phyloP scores from a whole-genome alignment of 92 coral and sea anemone genomes.

The Ricordea florida region DNA sequence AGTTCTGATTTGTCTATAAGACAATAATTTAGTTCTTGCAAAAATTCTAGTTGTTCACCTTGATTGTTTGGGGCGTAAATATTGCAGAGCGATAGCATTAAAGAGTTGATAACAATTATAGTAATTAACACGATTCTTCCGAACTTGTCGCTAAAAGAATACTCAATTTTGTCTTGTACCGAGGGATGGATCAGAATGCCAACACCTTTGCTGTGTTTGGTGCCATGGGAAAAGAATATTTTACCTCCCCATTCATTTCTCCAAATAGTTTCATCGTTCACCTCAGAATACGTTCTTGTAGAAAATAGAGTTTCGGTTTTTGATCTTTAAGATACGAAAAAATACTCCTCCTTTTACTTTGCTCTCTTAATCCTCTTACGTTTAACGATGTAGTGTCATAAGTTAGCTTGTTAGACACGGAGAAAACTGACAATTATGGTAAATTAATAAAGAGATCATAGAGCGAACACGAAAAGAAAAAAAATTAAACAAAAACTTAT shows the following conservation, averaged over 20 bases:
- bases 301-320: too few species aligned
- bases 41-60: not conserved
- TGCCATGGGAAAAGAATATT: not conserved
- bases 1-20: not conserved
- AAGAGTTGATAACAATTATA: not conserved
- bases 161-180: not conserved
- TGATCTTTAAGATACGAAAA: not conserved
- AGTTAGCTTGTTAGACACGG: not conserved
- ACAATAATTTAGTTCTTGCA: not conserved
- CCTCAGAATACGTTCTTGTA: not conserved
- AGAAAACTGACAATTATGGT: not conserved
- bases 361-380: too few species aligned
- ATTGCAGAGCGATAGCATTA: too few species aligned
- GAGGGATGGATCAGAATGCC: not conserved
- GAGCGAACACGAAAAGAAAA: too few species aligned
- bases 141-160: not conserved
- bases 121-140: not conserved
- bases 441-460: too few species aligned
- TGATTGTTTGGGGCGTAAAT: not conserved
- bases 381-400: not conserved
- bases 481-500: too few species aligned
- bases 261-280: not conserved
- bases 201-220: not conserved
- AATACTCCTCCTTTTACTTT: not conserved
- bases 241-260: too few species aligned